These are phyloP conservation scores for Pygoscelis antarcticus DNA, from an alignment of 2,113 vertebrate genomes.

Conservation along the genomic window DNA sequence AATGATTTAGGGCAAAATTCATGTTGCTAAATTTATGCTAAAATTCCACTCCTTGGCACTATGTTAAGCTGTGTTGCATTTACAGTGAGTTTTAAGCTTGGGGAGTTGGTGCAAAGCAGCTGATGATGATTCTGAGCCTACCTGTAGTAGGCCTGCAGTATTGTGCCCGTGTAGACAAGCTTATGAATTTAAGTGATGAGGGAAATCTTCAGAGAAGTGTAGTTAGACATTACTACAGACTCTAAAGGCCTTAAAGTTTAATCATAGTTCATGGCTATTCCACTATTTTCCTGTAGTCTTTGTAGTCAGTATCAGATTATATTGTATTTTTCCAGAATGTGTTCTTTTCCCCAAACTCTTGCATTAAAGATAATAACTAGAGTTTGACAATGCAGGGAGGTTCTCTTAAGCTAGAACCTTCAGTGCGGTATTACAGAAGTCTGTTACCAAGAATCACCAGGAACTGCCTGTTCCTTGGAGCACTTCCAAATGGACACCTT, in stretches of 20 bases:
- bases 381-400: neutral
- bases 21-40: accelerated
- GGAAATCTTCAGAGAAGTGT: neutral
- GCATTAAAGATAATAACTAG: neutral
- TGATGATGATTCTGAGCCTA: neutral
- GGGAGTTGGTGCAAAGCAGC: neutral
- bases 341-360: neutral
- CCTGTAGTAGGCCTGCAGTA: neutral
- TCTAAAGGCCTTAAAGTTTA: neutral
- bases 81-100: neutral
- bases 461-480: neutral
- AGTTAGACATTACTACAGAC: neutral
- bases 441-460: neutral
- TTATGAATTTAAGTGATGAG: neutral
- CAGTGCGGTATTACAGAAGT: neutral
- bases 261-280: neutral
- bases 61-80: neutral
- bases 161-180: neutral
- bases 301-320: neutral
- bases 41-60: neutral
- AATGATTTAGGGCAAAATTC: neutral
- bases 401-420: neutral
- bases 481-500: neutral
- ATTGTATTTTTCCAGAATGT: neutral
- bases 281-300: neutral